These are phyloP conservation scores for Agrilus planipennis DNA, from an alignment of 1,140 invertebrate species.

Conservation along the genomic window DNA sequence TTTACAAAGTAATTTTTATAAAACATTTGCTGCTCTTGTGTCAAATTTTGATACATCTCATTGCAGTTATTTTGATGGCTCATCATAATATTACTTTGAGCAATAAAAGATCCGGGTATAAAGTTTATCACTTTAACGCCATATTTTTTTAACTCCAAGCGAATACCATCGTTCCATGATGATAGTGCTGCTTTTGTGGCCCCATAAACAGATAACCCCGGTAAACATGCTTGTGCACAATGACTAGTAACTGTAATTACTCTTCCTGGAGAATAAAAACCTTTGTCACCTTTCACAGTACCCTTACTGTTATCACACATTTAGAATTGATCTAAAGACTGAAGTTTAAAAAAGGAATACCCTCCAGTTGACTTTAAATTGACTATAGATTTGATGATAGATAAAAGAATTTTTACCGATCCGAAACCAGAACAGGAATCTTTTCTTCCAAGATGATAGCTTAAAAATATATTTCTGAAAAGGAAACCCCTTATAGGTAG, in stretches of 20 bases:
- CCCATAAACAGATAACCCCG: constrained; percentile 60
- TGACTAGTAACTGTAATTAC: constrained; percentile 74
- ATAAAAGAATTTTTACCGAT: no score
- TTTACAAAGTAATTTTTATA: constrained; percentile 45
- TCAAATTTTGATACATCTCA: constrained; percentile 41
- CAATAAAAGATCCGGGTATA: constrained; percentile 54
- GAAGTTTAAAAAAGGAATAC: no score
- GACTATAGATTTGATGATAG: no score
- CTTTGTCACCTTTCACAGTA: not conserved
- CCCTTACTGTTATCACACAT: no score
- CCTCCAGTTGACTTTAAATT: no score
- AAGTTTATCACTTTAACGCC: constrained; percentile 62
- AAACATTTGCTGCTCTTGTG: constrained; percentile 36
- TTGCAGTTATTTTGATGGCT: constrained; percentile 38
- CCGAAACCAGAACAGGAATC: no score
- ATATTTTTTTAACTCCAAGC: constrained; percentile 63
- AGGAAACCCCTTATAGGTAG: no score
- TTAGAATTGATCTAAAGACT: no score
- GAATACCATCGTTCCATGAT: constrained; percentile 56
- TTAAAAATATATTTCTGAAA: no score
- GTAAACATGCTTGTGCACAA: constrained; percentile 55
- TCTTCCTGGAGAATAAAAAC: constrained; percentile 34
- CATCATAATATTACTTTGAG: constrained; percentile 43
- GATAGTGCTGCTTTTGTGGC: constrained; percentile 67
- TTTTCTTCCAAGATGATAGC: no score